phyloP scores from a whole-genome alignment of 2,888 invertebrate species.

The Tipula unca region DNA sequence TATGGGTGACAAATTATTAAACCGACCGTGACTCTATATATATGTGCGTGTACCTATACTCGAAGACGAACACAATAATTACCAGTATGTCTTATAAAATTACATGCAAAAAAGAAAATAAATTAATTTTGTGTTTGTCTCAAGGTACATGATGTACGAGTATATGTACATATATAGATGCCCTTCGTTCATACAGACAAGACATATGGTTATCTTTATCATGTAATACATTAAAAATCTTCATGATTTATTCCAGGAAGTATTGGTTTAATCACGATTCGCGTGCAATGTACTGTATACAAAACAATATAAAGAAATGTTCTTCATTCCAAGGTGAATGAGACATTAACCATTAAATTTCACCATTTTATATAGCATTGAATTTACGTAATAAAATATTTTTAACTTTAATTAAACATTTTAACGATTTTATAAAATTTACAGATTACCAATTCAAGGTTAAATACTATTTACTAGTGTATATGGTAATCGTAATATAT shows the following conservation, averaged over 20 bases:
- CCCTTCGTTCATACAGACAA: not conserved
- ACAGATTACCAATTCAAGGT: not conserved
- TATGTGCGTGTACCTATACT: not conserved
- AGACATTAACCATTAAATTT: not conserved
- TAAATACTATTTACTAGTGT: not conserved
- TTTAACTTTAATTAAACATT: too few species aligned
- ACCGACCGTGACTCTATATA: not conserved
- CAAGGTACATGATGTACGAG: too few species aligned
- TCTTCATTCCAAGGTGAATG: not conserved
- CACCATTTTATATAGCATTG: not conserved
- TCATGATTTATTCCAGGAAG: not conserved
- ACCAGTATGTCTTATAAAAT: too few species aligned
- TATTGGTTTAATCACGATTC: not conserved
- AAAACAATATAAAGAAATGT: not conserved
- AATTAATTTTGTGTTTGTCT: not conserved
- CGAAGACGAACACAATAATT: too few species aligned
- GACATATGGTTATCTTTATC: not conserved
- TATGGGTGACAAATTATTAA: not conserved
- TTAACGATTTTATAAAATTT: too few species aligned
- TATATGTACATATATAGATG: not conserved
- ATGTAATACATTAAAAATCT: not conserved
- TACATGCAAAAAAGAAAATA: not conserved
- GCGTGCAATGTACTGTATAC: not conserved
- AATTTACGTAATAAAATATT: not conserved
- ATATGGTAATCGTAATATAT: too few species aligned